phyloP scores from a whole-genome alignment of 2,113 vertebrate species.

The Chaetorhynchus papuensis region DNA sequence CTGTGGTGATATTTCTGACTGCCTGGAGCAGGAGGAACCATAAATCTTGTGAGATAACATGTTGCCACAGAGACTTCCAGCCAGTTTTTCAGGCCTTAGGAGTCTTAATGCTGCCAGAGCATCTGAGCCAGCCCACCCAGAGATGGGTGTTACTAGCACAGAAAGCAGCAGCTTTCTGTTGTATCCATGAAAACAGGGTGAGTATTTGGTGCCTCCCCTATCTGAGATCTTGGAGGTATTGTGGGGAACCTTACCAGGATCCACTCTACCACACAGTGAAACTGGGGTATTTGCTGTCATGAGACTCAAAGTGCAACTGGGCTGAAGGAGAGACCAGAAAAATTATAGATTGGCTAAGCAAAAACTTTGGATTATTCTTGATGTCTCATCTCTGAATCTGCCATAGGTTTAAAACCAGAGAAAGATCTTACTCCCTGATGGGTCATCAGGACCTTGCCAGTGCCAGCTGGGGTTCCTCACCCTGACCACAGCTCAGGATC shows the following conservation, averaged over 20 bases:
- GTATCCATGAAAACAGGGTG: not conserved
- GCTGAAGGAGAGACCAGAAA: not conserved
- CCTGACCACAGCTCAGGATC: not conserved
- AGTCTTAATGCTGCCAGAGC: not conserved
- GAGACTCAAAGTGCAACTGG: not conserved
- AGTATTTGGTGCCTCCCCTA: not conserved
- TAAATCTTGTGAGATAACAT: not conserved
- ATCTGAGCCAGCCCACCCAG: not conserved
- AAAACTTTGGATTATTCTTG: not conserved
- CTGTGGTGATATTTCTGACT: not conserved
- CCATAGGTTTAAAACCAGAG: not conserved
- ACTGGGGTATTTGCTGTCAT: not conserved
- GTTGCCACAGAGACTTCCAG: not conserved
- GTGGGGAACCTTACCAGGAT: not conserved
- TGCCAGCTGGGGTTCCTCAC: not conserved
- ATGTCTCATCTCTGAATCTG: not conserved
- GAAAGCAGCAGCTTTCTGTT: not conserved
- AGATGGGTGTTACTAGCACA: not conserved
- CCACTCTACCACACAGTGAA: not conserved
- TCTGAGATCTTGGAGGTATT: not conserved
- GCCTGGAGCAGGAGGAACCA: not conserved
- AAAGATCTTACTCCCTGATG: not conserved
- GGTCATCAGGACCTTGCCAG: not conserved
- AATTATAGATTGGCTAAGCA: not conserved
- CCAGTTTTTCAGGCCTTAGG: conserved; percentile 37